Evolutionary conservation across 2,113 vertebrate genomes (phyloP), one percentile per base, ranked within the genome.

Genomic region (Fulmarus glacialis): DNA sequence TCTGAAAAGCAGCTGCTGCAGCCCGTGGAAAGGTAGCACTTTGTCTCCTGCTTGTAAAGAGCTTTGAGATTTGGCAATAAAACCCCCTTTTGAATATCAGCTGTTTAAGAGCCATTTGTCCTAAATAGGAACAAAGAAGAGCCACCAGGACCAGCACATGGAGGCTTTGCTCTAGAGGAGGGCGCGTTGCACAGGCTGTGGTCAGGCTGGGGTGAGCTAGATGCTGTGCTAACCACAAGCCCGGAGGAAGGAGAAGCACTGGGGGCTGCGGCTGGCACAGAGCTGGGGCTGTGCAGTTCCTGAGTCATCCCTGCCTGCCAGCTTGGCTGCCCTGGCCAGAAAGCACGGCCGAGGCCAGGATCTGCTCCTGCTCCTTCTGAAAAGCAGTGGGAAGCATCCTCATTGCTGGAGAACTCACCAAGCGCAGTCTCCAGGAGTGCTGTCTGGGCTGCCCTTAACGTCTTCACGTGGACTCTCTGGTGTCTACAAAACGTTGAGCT

Each of bases 21-120:
- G 75, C 91, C 62, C 2, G 2, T 91, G 48, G 82, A 96, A 93
- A 92, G 90, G 87, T 68, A 60, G 81, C 93, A 68, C 84, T 88
- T 94, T 82, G 83, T 95, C 96, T 97, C 87, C 94, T 93, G 96
- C 96, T 96, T 97, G 91, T 95, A 94, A 97, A 97, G 94, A 96
- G 58, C 93, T 96, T 97, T 91, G 87, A 97, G 82, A 93, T 94
- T 96, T 97, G 96, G 96, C 96, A 98, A 98, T 98, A 98, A 98
- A 98, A 43, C 47, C 58, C 62, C 92, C 81, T 96, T 97, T 97
- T 93, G 68, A 91, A 85, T 95, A 97, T 42, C 47, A 47, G 81
- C 78, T 78, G 91, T 55, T 64, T 58, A 40, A 88, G 90, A 95
- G 74, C 87, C 38, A 14, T 97, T 95, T 97, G 95, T 97, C 90